Evolutionary conservation across 2,797 vertebrate genomes (phyloP).

Genomic region (Potorous gilbertii): DNA sequence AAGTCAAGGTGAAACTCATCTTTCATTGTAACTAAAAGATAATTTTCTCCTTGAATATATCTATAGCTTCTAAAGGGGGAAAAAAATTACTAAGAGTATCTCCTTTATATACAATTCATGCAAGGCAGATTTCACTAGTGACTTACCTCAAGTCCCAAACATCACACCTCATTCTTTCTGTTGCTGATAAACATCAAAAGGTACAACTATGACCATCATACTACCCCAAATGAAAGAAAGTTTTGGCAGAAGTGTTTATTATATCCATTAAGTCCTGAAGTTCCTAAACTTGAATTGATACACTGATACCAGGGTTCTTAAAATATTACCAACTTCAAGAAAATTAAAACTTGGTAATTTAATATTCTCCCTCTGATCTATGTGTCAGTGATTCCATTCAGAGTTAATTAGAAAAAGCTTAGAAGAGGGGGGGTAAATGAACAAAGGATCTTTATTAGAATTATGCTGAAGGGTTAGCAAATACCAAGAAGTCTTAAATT

Average conservation of each 20-base stretch:
- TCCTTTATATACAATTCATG: not conserved
- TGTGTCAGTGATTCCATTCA: constrained; percentile 70
- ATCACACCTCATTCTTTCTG: not conserved
- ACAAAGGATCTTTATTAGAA: constrained; percentile 73
- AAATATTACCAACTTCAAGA: constrained; percentile 66
- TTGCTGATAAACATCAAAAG: not conserved
- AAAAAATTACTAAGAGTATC: not conserved
- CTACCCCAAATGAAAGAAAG: constrained; percentile 18
- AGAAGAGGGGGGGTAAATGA: constrained; percentile 46
- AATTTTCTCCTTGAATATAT: not conserved
- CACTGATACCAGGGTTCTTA: constrained; percentile 64
- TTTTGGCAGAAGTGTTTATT: constrained; percentile 20
- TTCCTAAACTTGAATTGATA: constrained; percentile 60
- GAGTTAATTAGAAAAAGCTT: constrained; percentile 78
- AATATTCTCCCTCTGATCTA: constrained; percentile 77
- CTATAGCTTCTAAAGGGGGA: not conserved
- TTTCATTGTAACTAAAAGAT: not conserved
- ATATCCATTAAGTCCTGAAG: constrained; percentile 64
- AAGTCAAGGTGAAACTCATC: not conserved
- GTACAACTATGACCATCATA: not conserved
- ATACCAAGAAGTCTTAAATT: constrained; percentile 66
- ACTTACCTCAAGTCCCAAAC: not conserved
- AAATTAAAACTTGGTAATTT: constrained; percentile 72
- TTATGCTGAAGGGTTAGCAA: constrained; percentile 66
- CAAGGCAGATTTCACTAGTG: not conserved